Percentiles rank a stretch among this genome's conserved stretches.
Conservation (phyloP, 2,797 vertebrate species). For the Lithobates pipiens region DNA sequence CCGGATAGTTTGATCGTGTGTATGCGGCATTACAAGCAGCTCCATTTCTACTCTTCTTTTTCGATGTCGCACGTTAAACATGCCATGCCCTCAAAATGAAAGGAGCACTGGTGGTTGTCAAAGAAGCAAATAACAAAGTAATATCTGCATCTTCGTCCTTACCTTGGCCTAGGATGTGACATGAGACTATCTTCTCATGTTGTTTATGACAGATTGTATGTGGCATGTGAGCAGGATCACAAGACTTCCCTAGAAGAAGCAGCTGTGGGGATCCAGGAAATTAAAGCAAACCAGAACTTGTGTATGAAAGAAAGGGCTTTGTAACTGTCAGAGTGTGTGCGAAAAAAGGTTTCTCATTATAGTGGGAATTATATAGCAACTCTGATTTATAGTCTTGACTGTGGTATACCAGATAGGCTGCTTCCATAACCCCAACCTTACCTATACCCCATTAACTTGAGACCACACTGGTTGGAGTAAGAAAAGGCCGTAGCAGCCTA, state of each 20-base stretch:
- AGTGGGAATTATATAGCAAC: background rate
- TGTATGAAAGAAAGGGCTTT: conserved; percentile 11
- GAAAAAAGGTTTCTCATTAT: conserved; percentile 16
- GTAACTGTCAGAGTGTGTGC: conserved; percentile 10
- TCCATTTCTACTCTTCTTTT: background rate
- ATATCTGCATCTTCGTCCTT: conserved; percentile 6
- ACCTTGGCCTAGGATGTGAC: conserved; percentile 7
- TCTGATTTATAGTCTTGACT: conserved; percentile 19
- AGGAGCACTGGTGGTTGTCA: no score
- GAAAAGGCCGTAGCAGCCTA: no score
- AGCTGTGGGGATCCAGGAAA: conserved; percentile 6
- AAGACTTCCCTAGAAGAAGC: conserved; percentile 5
- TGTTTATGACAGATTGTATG: background rate
- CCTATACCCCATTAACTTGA: no score
- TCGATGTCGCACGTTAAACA: background rate
- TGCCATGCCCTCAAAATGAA: no score
- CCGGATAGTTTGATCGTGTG: no score
- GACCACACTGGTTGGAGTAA: no score
- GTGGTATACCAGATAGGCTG: no score
- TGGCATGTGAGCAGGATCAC: conserved; percentile 18
- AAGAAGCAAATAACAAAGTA: background rate
- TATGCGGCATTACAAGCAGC: no score
- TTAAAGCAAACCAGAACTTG: conserved; percentile 30
- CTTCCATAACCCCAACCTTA: no score
- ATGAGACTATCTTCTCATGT: conserved; percentile 3